Evolutionary conservation across 2,113 vertebrate species (phyloP).

Genomic region (Rallus limicola): DNA sequence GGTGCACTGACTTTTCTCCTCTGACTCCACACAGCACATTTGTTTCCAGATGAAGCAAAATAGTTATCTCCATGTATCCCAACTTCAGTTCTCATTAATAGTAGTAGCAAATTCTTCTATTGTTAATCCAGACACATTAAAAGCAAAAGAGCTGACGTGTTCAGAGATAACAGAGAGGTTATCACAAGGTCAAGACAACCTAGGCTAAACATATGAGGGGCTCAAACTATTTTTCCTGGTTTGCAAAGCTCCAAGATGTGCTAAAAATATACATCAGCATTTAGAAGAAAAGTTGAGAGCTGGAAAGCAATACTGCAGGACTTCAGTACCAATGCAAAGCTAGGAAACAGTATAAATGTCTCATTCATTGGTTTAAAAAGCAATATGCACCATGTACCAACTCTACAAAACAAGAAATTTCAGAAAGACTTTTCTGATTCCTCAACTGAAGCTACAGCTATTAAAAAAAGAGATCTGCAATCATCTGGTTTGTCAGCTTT

Average conservation of each 20-base stretch:
- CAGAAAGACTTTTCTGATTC: neutral
- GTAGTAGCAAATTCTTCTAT: neutral
- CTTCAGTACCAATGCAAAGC: neutral
- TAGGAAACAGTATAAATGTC: neutral
- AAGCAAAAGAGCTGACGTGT: neutral
- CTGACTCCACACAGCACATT: neutral
- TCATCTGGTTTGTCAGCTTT: neutral
- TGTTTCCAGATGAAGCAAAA: neutral
- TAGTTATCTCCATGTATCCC: neutral
- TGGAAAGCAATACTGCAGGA: neutral
- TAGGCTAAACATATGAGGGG: neutral
- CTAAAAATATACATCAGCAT: neutral
- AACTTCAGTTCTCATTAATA: neutral
- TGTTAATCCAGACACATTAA: neutral
- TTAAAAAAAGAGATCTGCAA: neutral
- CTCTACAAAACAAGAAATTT: neutral
- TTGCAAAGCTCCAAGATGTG: neutral
- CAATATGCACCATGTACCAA: neutral
- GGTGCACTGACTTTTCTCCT: neutral
- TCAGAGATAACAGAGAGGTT: neutral
- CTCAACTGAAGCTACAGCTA: neutral
- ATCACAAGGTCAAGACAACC: neutral
- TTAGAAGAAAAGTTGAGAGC: neutral
- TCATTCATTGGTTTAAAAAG: neutral
- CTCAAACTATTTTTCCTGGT: neutral